phyloP scores from a whole-genome alignment of 2,888 invertebrate species.

The Scrobipalpa atriplicella region DNA sequence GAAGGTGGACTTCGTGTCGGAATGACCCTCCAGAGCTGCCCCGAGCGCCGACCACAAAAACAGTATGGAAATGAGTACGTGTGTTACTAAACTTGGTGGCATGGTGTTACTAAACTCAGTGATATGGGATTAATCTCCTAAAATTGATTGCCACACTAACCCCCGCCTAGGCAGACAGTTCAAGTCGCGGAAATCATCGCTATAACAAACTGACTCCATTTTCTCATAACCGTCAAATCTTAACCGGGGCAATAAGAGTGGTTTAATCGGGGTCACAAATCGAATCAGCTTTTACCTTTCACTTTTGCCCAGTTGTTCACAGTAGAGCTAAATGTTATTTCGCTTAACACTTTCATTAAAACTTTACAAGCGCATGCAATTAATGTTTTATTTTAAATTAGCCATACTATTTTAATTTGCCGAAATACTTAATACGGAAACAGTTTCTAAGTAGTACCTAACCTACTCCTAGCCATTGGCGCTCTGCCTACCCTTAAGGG shows the following conservation, averaged over 20 bases:
- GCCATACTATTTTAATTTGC: background rate
- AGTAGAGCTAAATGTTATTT: background rate
- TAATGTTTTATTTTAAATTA: background rate
- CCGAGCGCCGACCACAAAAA: constrained; percentile 32
- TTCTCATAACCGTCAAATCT: background rate
- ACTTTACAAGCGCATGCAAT: background rate
- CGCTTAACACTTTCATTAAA: background rate
- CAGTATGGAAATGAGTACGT: constrained; percentile 9
- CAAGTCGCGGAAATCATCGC: background rate
- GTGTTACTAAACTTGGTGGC: constrained; percentile 3
- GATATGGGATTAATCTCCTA: background rate
- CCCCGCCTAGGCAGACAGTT: background rate
- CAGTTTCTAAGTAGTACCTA: too few species aligned
- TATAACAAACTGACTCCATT: background rate
- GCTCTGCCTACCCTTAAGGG: too few species aligned
- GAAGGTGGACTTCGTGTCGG: constrained; percentile 79
- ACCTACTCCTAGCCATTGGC: too few species aligned
- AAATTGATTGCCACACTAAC: background rate
- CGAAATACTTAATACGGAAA: background rate
- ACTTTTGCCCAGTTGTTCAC: background rate
- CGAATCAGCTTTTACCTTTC: constrained; percentile 5
- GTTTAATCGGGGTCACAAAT: background rate
- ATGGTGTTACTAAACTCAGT: background rate
- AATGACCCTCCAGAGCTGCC: constrained; percentile 71
- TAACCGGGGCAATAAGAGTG: background rate